Evolutionary conservation across 2,113 vertebrate genomes (phyloP).

Genomic region (Motacilla tschutschensis): DNA sequence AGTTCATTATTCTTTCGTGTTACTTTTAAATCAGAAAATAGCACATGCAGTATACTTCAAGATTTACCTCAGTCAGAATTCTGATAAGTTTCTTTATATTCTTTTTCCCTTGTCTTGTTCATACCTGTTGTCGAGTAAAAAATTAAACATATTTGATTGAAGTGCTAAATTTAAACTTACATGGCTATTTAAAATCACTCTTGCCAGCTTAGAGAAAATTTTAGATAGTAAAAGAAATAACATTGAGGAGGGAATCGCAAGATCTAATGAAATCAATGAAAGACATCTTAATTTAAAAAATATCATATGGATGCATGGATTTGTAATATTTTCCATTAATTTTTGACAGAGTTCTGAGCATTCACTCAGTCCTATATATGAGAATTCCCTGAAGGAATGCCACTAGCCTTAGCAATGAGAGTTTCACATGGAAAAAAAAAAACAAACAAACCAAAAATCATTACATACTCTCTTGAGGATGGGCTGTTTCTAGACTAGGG

Average conservation of each 20-base stretch:
- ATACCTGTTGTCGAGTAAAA: neutral
- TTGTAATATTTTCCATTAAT: constrained; percentile 49
- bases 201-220: neutral
- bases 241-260: neutral
- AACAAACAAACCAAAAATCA: neutral
- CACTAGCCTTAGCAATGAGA: neutral
- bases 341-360: constrained; percentile 44
- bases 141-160: neutral
- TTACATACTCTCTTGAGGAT: neutral
- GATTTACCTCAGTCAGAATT: constrained; percentile 10
- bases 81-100: neutral
- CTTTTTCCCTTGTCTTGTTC: neutral
- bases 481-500: neutral
- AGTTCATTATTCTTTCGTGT: constrained; percentile 35
- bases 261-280: constrained; percentile 3
- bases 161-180: neutral
- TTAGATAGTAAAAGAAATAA: neutral
- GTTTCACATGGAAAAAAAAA: neutral
- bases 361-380: neutral
- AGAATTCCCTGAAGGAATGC: neutral
- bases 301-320: neutral
- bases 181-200: neutral
- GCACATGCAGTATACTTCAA: constrained; percentile 1
- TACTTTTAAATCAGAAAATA: constrained; percentile 28
- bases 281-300: neutral